Evolutionary conservation across 2,797 vertebrate species (phyloP).

Genomic region (Cynopterus sphinx): DNA sequence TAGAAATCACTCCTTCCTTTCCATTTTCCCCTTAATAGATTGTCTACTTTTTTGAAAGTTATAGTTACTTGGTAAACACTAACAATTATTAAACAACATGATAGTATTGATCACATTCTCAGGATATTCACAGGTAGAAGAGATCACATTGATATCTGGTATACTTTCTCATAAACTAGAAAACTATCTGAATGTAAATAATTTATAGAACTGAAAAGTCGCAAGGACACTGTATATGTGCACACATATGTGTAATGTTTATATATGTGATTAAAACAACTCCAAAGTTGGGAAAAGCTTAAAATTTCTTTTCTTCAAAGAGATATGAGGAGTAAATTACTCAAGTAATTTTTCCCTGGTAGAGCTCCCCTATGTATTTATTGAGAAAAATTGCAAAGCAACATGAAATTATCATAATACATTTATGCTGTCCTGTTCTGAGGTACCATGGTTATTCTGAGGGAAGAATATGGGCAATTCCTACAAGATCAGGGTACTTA

Average conservation of each 20-base stretch:
- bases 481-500: background rate
- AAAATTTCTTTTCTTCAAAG: background rate
- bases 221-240: background rate
- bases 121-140: background rate
- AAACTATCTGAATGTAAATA: background rate
- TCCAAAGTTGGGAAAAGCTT: background rate
- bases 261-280: background rate
- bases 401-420: background rate
- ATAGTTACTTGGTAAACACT: background rate
- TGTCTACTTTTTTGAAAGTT: background rate
- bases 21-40: background rate
- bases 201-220: background rate
- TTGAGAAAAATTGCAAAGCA: background rate
- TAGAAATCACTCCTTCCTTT: background rate
- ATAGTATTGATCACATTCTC: background rate
- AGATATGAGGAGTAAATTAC: background rate
- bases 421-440: background rate
- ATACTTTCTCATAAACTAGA: background rate
- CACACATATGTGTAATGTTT: background rate
- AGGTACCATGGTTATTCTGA: background rate
- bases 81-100: background rate
- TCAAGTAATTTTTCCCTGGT: background rate
- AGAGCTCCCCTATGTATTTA: background rate
- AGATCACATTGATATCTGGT: background rate
- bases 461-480: background rate